phyloP scores from a whole-genome alignment of 2,797 vertebrate genomes.

The Gymnothorax javanicus region DNA sequence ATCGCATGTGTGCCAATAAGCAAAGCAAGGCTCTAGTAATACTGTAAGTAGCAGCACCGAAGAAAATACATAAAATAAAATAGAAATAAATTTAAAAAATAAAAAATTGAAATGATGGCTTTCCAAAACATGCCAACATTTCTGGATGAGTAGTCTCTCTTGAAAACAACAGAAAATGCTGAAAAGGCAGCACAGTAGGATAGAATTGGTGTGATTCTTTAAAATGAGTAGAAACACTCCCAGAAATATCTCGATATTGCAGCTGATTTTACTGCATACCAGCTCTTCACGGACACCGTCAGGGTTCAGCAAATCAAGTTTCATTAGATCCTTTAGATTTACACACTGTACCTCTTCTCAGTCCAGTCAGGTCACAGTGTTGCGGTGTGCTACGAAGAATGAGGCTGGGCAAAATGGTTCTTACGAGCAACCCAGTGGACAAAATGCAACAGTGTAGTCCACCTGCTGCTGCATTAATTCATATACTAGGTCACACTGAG shows the following conservation, averaged over 20 bases:
- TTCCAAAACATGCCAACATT: slow-evolving; percentile 56
- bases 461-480: not conserved
- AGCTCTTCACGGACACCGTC: not conserved
- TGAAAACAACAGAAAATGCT: slow-evolving; percentile 30
- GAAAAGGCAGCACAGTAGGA: slow-evolving; percentile 34
- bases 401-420: not conserved
- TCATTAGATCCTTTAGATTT: slow-evolving; percentile 5
- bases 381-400: not conserved
- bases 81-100: too few relatives aligned
- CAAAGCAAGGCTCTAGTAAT: slow-evolving; percentile 20
- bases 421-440: not conserved
- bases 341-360: not conserved
- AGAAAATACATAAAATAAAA: slow-evolving; percentile 2
- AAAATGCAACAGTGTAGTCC: not conserved
- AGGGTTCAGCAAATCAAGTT: not conserved
- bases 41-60: slow-evolving; percentile 17
- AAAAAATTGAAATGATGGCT: slow-evolving; percentile 23
- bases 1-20: slow-evolving; percentile 47
- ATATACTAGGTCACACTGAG: not conserved
- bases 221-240: slow-evolving; percentile 2
- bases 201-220: slow-evolving; percentile 43
- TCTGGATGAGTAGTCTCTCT: slow-evolving; percentile 61
- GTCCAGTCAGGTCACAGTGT: not conserved
- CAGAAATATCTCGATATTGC: not conserved
- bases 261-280: slow-evolving; percentile 10